Base-by-base conservation (phyloP, 1,140 invertebrate species). In the Magallana ariakensis region DNA sequence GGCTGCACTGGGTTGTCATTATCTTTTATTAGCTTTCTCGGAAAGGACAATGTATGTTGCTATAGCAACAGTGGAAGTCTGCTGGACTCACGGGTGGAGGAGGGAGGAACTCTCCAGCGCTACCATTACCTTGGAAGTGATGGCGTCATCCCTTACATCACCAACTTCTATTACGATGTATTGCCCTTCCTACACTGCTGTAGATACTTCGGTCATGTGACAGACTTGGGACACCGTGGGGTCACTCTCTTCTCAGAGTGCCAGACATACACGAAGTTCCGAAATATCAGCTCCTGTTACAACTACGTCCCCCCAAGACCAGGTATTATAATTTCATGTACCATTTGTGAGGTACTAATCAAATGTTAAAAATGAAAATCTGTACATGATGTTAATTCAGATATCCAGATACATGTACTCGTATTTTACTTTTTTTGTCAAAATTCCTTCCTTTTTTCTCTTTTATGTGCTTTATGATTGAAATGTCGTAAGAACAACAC, bases 161-260 rank as follows among this genome's bases (percentile, higher is more conserved):
- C 84, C 2, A 88, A 88, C 62, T n/a, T 88, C 19, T 83, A 83
- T 22, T 62, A 83, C 57, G 87, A 88, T 33, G 33, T 83, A 15
- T 54, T 83, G 5, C 84, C 87, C 5, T 85, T 75, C 33, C 55
- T 83, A 13, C 80, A 88, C 57, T 88, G 87, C 26, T 88, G 87
- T 86, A n/a, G 62, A 70, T 70, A 70, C 19, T 70, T 19, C 26
- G 62, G 62, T 8, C 19, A 8, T 19, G 26, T 19, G 7, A 19
- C 22, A 70, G 62, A 70, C 26, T 3, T 0, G 0, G 46, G 66
- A 60, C 55, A 46, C 11, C 9, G 16, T 60, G 16, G 70, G n/a
- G 13, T 46, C 2, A 15, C 7, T 10, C 10, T 16, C 53, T 60
- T 13, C 55, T 22, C 26, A 54, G 26, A 58, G 33, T 89, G 88